phyloP scores from a whole-genome alignment of 2,797 vertebrate genomes.

The Microcaecilia unicolor region DNA sequence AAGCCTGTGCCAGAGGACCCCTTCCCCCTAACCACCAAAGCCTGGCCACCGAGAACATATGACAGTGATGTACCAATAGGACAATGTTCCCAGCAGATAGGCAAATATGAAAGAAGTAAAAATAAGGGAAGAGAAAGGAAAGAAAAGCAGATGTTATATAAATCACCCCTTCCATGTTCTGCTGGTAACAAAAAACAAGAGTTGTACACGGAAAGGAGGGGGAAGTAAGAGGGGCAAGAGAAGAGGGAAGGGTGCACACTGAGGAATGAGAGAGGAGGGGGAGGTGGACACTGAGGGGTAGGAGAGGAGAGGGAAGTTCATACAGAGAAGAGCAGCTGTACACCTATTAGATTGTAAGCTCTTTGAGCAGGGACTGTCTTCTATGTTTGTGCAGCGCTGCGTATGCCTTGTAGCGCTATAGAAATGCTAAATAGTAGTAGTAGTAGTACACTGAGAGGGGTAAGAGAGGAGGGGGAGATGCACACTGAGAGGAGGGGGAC shows the following conservation, averaged over 20 bases:
- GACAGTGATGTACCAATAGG: slow-evolving; percentile 7
- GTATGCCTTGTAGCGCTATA: too few species aligned
- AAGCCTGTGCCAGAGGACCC: slow-evolving; percentile 40
- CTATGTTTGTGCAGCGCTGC: too few species aligned
- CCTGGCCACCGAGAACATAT: neutral
- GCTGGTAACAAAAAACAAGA: too few species aligned
- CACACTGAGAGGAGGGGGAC: neutral
- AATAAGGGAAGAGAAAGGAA: slow-evolving; percentile 10
- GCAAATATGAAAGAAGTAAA: neutral
- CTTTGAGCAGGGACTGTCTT: too few species aligned
- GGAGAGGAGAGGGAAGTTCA: accelerated
- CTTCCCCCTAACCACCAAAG: slow-evolving; percentile 28
- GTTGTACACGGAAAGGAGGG: too few species aligned
- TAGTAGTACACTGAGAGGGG: too few species aligned
- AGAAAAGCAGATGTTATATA: slow-evolving; percentile 20
- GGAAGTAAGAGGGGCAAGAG: too few species aligned
- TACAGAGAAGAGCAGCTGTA: accelerated
- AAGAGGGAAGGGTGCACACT: neutral
- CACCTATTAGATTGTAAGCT: too few species aligned
- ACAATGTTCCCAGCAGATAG: slow-evolving; percentile 41
- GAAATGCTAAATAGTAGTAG: too few species aligned
- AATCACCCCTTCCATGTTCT: neutral
- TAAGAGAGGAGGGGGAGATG: neutral
- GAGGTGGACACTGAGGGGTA: accelerated
- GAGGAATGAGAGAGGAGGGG: accelerated